Evolutionary conservation across 2,797 vertebrate species (phyloP).

Genomic region (Danio tinwini): DNA sequence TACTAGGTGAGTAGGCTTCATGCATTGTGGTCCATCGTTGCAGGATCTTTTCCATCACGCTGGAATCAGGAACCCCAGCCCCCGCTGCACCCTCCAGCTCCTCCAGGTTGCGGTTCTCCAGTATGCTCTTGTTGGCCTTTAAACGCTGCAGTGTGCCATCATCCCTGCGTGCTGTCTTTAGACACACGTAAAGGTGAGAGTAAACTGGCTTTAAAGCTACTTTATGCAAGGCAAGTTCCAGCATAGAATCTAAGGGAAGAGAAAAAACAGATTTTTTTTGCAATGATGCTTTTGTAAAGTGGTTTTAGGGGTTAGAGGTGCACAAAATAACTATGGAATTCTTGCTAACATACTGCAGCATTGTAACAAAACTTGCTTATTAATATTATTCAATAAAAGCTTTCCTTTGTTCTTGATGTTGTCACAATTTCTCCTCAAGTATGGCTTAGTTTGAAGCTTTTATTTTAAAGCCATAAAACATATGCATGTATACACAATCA

Average conservation of each 20-base stretch:
- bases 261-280: not conserved
- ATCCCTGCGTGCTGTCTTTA: slow-evolving; percentile 67
- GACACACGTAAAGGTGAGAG: slow-evolving; percentile 76
- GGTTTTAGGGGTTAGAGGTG: not conserved
- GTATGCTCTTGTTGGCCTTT: slow-evolving; percentile 71
- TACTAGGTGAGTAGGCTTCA: slow-evolving; percentile 83
- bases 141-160: slow-evolving; percentile 75
- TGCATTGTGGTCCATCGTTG: slow-evolving; percentile 80
- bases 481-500: not conserved
- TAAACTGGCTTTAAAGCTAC: slow-evolving; percentile 83
- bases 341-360: not conserved
- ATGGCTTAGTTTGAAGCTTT: not conserved
- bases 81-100: slow-evolving; percentile 74
- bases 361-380: not conserved
- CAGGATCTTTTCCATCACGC: slow-evolving; percentile 81
- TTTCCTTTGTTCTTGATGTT: not conserved
- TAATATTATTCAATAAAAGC: too few relatives aligned
- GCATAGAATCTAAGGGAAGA: slow-evolving; percentile 72
- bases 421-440: too few relatives aligned
- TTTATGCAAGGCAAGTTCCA: slow-evolving; percentile 84
- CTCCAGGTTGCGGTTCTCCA: slow-evolving; percentile 68
- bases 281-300: too few relatives aligned
- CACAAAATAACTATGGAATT: not conserved
- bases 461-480: not conserved
- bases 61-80: slow-evolving; percentile 74